Evolutionary conservation across 2,797 vertebrate species (phyloP).

Genomic region (Decapterus maruadsi): DNA sequence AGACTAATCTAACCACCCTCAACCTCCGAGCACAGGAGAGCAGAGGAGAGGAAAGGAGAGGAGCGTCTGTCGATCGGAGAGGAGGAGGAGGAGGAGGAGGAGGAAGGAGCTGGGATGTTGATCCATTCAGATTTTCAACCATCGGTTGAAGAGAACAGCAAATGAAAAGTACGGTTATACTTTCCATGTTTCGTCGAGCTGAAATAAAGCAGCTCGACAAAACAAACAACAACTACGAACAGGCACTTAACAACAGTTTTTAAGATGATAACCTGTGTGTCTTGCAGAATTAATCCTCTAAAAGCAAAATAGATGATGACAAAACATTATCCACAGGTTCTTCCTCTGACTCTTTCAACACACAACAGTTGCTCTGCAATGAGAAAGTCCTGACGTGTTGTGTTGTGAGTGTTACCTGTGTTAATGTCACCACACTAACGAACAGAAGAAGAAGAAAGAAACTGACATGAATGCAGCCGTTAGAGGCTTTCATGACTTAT

Average conservation of each 20-base stretch:
- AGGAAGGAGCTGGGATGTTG: background rate
- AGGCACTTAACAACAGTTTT: background rate
- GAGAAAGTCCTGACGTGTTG: too few species aligned
- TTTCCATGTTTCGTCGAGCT: background rate
- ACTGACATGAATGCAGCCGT: too few species aligned
- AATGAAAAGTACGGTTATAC: conserved; percentile 3
- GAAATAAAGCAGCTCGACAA: background rate
- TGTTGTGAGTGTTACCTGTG: too few species aligned
- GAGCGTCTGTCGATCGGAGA: too few species aligned
- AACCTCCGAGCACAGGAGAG: conserved; percentile 51
- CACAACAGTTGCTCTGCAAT: too few species aligned
- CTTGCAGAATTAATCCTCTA: background rate
- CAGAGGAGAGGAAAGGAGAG: conserved; percentile 6
- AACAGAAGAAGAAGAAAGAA: too few species aligned
- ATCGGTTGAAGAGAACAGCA: conserved; percentile 21
- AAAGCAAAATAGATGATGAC: background rate
- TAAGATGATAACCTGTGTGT: background rate
- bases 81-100: conserved; percentile 1
- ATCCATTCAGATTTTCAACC: background rate
- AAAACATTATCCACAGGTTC: too few species aligned
- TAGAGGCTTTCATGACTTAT: too few species aligned
- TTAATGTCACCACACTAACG: too few species aligned
- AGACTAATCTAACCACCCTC: conserved; percentile 78
- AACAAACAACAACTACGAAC: background rate
- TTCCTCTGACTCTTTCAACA: too few species aligned